Evolutionary conservation across 2,113 vertebrate species (phyloP).

Genomic region (Grantiella picta): DNA sequence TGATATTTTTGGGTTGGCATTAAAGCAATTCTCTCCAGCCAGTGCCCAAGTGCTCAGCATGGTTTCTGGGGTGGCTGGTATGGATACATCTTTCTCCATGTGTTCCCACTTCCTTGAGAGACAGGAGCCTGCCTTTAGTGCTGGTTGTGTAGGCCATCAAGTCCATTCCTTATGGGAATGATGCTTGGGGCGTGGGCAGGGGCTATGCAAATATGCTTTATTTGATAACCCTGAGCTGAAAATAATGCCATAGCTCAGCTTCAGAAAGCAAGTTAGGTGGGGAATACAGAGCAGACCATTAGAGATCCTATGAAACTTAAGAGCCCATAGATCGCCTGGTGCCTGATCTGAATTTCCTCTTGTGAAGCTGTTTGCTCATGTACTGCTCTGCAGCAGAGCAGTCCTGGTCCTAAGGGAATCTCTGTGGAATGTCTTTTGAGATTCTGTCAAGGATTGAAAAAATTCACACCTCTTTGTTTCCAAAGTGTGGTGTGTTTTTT

Average conservation of each 20-base stretch:
- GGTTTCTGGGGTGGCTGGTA: neutral
- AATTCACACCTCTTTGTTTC: neutral
- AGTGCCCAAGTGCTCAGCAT: neutral
- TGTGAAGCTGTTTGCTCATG: neutral
- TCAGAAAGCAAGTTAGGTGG: neutral
- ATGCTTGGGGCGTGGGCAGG: neutral
- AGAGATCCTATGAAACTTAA: neutral
- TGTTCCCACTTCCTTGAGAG: neutral
- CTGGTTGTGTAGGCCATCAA: neutral
- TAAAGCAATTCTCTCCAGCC: neutral
- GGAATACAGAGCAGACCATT: neutral
- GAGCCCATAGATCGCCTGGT: neutral
- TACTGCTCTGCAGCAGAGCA: neutral
- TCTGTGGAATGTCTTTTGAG: neutral
- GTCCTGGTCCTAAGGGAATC: neutral
- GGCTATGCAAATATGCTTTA: neutral
- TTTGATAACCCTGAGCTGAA: neutral
- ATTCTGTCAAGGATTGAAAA: neutral
- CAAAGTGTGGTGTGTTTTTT: neutral
- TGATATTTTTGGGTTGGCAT: neutral
- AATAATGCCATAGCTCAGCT: neutral
- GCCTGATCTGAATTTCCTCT: neutral
- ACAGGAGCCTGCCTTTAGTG: neutral
- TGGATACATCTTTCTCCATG: neutral
- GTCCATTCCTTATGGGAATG: neutral